Evolutionary conservation across 2,888 invertebrate species (phyloP).

Genomic region (Odontomyia ornata): DNA sequence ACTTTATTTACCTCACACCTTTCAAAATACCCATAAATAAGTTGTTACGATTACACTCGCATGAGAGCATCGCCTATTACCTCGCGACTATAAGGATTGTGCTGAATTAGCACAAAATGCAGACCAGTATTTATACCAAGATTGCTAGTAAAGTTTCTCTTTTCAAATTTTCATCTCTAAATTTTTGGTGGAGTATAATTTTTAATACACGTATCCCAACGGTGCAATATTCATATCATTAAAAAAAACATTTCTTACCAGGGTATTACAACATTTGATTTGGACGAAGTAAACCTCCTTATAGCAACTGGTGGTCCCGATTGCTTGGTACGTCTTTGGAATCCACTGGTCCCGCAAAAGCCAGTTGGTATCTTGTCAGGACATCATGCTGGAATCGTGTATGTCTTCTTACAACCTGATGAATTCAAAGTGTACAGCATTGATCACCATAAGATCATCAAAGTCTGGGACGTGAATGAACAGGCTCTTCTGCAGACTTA

Average conservation of each 20-base stretch:
- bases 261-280: conserved; percentile 73
- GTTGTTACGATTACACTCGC: too few species aligned
- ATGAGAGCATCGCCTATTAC: too few species aligned
- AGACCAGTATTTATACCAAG: too few species aligned
- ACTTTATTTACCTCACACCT: too few species aligned
- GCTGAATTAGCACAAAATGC: too few species aligned
- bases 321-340: conserved; percentile 80
- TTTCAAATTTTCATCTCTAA: too few species aligned
- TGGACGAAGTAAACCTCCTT: conserved; percentile 69
- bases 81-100: too few species aligned
- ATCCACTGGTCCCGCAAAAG: conserved; percentile 77
- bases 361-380: conserved; percentile 72
- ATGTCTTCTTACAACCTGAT: conserved; percentile 72
- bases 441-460: conserved; percentile 75
- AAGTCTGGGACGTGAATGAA: conserved; percentile 78
- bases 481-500: conserved; percentile 75
- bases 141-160: too few species aligned
- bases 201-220: too few species aligned
- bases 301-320: conserved; percentile 80
- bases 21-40: too few species aligned
- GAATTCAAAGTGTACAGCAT: conserved; percentile 77
- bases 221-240: too few species aligned
- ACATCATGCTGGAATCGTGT: conserved; percentile 75
- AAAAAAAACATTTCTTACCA: conserved; percentile 52
- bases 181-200: too few species aligned